Evolutionary conservation across 2,888 invertebrate species (phyloP).

Genomic region (Drosophila nr. fundita): DNA sequence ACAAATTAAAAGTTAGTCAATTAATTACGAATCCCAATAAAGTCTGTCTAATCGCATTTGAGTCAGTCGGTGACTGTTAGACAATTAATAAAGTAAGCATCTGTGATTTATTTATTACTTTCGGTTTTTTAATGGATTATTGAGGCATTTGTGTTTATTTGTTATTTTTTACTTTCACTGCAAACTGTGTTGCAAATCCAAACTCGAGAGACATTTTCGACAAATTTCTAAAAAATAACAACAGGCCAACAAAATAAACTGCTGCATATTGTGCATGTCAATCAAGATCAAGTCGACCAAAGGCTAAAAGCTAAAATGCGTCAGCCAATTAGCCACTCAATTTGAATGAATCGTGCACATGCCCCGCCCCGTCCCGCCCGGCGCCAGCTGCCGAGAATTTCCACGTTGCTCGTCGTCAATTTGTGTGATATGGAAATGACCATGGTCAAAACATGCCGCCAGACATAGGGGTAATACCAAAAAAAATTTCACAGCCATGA

Average conservation of each 20-base stretch:
- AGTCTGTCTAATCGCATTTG: not conserved
- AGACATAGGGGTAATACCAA: not conserved
- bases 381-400: constrained; percentile 38
- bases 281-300: constrained; percentile 50
- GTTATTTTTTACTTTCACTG: constrained; percentile 50
- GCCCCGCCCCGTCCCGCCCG: not conserved
- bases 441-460: constrained; percentile 26
- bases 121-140: not conserved
- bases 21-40: not conserved
- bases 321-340: constrained; percentile 34
- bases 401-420: constrained; percentile 14
- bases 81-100: not conserved
- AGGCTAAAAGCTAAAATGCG: constrained; percentile 27
- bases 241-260: constrained; percentile 14
- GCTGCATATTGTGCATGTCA: constrained; percentile 52
- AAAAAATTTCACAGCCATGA: constrained; percentile 18
- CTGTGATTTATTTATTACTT: not conserved
- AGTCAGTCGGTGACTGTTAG: not conserved
- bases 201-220: constrained; percentile 32
- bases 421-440: constrained; percentile 26
- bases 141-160: constrained; percentile 3
- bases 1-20: not conserved
- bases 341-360: constrained; percentile 15
- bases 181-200: constrained; percentile 19
- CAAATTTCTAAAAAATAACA: constrained; percentile 36